Base-by-base conservation (phyloP, 2,113 vertebrate genomes). In the Hypomesus transpacificus region DNA sequence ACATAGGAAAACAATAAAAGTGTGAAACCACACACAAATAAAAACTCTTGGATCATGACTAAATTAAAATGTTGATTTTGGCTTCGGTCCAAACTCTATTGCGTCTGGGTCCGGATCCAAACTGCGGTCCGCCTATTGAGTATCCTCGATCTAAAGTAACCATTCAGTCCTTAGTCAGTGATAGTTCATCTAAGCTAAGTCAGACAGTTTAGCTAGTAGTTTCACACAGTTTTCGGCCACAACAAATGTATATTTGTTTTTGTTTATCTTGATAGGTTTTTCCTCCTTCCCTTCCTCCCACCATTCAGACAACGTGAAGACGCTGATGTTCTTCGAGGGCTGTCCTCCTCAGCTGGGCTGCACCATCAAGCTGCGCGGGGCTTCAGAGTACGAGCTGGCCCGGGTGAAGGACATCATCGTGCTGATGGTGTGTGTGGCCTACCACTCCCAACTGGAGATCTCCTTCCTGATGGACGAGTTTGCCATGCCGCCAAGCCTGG, bases 401-500 rank as follows among this genome's bases (percentile, higher is more conserved):
- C 86, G 96, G 57, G 97, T 99, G 67, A 99, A 99, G 79, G 97
- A 99, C 84, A 98, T 99, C 77, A 91, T 99, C 1, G 92, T 95
- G 81, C 93, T 99, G 79, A 99, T 99, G 97, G 82, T 96, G 82
- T 99, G 93, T 61, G 96, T 98, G 68, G 97, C 97, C 66, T 99
- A 99, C 84, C 97, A 99, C 91, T 99, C 95, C 21, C 96, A 98
- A 84, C 90, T 99, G 61, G 97, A 99, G 88, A 98, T 99, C 75
- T 98, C 97, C n/a, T 98, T 99, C 82, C 96, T 99, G 71, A 99
- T 99, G 97, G 97, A 99, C 64, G 97, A 99, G 76, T 99, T 99
- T 75, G 97, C 97, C 57, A 98, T 98, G 97, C 97, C 97, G 0
- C 97, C 97, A 53, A 94, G 91, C 31, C 79, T 96, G 61, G 80